Conservation (phyloP, 2,888 invertebrate species). For the Fragum sueziense region DNA sequence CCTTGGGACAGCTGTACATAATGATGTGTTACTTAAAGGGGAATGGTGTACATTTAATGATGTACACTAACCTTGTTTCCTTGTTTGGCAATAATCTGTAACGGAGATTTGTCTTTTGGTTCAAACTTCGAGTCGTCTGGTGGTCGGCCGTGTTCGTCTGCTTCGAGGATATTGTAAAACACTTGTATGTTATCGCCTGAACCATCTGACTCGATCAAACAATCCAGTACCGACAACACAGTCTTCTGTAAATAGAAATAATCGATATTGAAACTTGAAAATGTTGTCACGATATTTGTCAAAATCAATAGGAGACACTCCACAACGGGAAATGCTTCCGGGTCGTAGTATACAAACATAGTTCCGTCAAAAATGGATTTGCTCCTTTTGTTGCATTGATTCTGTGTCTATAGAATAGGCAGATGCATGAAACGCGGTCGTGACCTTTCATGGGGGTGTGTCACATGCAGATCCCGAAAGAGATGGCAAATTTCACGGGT, state of each 20-base stretch:
- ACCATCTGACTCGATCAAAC: constrained; percentile 71
- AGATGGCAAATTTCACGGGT: too few relatives aligned
- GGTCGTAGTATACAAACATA: too few relatives aligned
- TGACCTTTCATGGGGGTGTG: too few relatives aligned
- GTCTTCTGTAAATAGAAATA: constrained; percentile 66
- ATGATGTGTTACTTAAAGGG: neutral
- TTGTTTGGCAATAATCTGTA: constrained; percentile 73
- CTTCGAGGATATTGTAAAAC: constrained; percentile 72
- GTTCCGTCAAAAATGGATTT: too few relatives aligned
- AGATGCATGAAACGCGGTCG: too few relatives aligned
- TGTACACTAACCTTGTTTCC: constrained; percentile 66
- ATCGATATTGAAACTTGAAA: too few relatives aligned
- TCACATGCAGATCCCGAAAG: too few relatives aligned
- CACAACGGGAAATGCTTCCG: too few relatives aligned
- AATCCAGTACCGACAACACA: constrained; percentile 71
- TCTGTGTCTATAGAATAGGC: too few relatives aligned
- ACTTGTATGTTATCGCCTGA: constrained; percentile 66
- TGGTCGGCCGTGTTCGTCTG: constrained; percentile 69
- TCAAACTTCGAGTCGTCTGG: constrained; percentile 68
- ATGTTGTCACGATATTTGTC: neutral
- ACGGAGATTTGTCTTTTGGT: constrained; percentile 66
- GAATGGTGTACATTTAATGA: neutral
- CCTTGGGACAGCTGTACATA: too few relatives aligned
- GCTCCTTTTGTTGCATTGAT: too few relatives aligned
- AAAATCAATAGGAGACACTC: too few relatives aligned